Evolutionary conservation across 2,797 vertebrate species (phyloP).

Genomic region (Myotis daubentonii): DNA sequence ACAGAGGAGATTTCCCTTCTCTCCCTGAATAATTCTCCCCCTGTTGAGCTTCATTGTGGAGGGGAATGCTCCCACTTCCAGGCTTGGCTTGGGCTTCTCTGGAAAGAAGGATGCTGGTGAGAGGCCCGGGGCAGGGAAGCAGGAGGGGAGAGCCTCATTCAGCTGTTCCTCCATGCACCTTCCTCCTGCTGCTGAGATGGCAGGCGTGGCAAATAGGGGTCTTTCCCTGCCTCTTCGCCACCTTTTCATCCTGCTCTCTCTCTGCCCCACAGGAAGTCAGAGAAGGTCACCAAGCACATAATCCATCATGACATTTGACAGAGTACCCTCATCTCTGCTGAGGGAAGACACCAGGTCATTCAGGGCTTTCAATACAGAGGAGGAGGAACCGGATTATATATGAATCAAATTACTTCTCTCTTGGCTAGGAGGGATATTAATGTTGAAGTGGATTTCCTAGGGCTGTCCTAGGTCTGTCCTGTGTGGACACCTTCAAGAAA

Average conservation of each 20-base stretch:
- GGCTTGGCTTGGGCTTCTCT: not conserved
- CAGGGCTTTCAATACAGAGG: slow-evolving; percentile 52
- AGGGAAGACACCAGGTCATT: slow-evolving; percentile 57
- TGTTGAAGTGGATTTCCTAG: slow-evolving; percentile 50
- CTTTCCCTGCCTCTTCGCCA: not conserved
- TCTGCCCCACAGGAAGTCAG: slow-evolving; percentile 53
- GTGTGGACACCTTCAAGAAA: not conserved
- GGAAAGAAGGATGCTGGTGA: not conserved
- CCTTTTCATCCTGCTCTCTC: not conserved
- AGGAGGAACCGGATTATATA: slow-evolving; percentile 64
- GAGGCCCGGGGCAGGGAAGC: no score
- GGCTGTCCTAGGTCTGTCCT: not conserved
- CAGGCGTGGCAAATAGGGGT: not conserved
- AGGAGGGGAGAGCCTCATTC: not conserved
- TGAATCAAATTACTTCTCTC: slow-evolving; percentile 67
- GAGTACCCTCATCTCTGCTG: slow-evolving; percentile 47
- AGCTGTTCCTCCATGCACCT: not conserved
- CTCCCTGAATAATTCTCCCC: slow-evolving; percentile 14
- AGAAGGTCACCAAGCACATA: slow-evolving; percentile 59
- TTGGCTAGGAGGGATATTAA: slow-evolving; percentile 56
- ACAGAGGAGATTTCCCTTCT: not conserved
- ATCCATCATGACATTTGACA: slow-evolving; percentile 75
- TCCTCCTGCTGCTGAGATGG: not conserved
- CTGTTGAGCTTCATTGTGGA: not conserved
- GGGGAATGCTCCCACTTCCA: not conserved